These are phyloP conservation scores for Catostylus mosaicus DNA, from an alignment of 30 jellyfish, hydroid and myxozoan genomes.

Conservation along the genomic window DNA sequence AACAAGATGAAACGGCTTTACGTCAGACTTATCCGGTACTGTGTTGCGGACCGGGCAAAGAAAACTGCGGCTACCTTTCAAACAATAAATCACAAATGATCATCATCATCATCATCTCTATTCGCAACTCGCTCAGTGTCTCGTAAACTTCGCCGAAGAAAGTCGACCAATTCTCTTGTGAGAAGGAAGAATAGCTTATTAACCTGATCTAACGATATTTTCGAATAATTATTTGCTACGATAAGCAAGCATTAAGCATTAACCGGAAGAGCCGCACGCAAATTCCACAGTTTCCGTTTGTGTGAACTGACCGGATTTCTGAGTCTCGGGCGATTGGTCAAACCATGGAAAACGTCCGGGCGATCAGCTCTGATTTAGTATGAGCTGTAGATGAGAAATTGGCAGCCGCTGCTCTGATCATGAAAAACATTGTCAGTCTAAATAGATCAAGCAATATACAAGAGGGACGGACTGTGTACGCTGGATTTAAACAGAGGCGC, in stretches of 20 bases:
- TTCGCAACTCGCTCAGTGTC: background rate
- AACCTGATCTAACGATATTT: background rate
- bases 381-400: slow-evolving; percentile 49
- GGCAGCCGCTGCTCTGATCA: slow-evolving; percentile 47
- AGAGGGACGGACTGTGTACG: background rate
- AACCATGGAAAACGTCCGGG: slow-evolving; percentile 63
- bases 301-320: slow-evolving; percentile 87
- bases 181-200: background rate
- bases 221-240: background rate
- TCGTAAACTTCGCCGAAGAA: background rate
- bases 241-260: slow-evolving; percentile 22
- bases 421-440: slow-evolving; percentile 11
- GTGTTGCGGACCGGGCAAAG: slow-evolving; percentile 51
- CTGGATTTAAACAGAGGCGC: background rate
- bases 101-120: slow-evolving; percentile 12
- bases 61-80: slow-evolving; percentile 4
- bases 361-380: slow-evolving; percentile 58
- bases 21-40: slow-evolving; percentile 69
- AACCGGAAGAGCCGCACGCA: slow-evolving; percentile 91
- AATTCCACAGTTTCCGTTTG: slow-evolving; percentile 89
- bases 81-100: slow-evolving; percentile 2
- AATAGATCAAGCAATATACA: background rate
- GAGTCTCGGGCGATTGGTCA: slow-evolving; percentile 92
- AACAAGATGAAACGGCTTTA: slow-evolving; percentile 60
- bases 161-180: background rate